Percentiles rank a stretch among this genome's conserved stretches.
These are phyloP conservation scores for Marcusenius ussheri DNA, from an alignment of 2,113 vertebrate genomes.

Conservation along the genomic window DNA sequence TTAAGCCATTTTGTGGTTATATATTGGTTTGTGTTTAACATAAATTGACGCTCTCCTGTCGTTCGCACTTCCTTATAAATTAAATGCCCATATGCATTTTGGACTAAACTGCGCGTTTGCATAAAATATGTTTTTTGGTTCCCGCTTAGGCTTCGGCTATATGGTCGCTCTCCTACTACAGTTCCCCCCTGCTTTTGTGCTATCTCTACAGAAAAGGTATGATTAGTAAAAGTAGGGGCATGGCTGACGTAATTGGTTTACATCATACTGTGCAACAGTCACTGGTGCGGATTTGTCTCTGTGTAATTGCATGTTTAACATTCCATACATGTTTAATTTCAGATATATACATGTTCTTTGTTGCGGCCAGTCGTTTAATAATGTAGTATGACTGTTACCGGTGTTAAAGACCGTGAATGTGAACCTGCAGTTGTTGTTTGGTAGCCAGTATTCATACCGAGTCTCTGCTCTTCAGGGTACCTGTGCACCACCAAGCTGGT, in stretches of 20 bases:
- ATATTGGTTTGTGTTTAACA: neutral
- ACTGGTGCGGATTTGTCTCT: neutral
- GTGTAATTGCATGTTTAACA: neutral
- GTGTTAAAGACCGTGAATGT: neutral
- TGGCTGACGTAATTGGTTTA: neutral
- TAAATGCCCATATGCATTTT: neutral
- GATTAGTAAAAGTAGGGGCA: neutral
- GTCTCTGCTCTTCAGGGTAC: conserved; percentile 59
- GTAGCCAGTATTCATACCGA: neutral
- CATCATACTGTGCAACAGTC: neutral
- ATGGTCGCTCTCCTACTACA: conserved; percentile 84
- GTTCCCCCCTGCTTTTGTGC: conserved; percentile 75
- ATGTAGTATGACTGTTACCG: neutral
- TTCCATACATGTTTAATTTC: neutral
- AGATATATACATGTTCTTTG: neutral
- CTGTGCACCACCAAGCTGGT: conserved; percentile 76
- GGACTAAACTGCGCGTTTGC: conserved; percentile 15
- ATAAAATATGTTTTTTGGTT: neutral
- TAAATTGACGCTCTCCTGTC: neutral
- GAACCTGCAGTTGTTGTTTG: neutral
- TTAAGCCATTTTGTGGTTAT: neutral
- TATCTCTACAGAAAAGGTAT: conserved; percentile 88
- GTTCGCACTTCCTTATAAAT: neutral
- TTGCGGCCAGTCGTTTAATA: neutral
- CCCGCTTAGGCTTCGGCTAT: conserved; percentile 71